A percentile compares a stretch with the other conserved stretches of the same genome.
Evolutionary conservation across 2,797 vertebrate species (phyloP).

Genomic region (Anguilla anguilla): DNA sequence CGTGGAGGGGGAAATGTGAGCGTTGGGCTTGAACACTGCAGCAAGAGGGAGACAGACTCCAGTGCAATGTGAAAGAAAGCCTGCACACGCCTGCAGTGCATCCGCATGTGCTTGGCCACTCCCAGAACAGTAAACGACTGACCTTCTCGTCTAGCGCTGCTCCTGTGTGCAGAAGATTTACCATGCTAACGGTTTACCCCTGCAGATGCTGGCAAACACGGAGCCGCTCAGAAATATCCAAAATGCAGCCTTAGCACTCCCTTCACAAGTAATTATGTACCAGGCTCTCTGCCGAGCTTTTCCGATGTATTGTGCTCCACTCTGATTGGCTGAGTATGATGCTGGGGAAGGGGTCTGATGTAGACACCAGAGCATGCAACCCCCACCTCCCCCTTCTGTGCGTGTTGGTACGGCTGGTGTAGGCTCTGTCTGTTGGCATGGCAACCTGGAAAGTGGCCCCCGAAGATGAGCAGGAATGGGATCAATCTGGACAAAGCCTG

Average conservation of each 20-base stretch:
- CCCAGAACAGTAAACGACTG: background rate
- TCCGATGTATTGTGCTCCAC: slow-evolving; percentile 70
- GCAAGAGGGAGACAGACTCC: background rate
- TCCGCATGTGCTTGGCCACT: background rate
- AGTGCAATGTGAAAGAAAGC: background rate
- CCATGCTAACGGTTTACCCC: background rate
- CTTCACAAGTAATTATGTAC: background rate
- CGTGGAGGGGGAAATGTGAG: background rate
- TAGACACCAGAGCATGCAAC: slow-evolving; percentile 71
- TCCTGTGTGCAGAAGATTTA: background rate
- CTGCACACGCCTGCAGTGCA: background rate
- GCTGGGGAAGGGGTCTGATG: slow-evolving; percentile 44
- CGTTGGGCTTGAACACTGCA: background rate
- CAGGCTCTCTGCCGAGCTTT: background rate
- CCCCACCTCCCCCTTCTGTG: slow-evolving; percentile 50
- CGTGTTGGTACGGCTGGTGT: slow-evolving; percentile 55
- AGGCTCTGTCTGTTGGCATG: slow-evolving; percentile 72
- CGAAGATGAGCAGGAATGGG: slow-evolving; percentile 26
- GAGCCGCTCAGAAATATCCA: background rate
- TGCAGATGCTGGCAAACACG: background rate
- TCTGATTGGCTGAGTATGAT: slow-evolving; percentile 51
- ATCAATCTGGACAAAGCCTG: slow-evolving; percentile 58
- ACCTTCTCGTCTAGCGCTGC: background rate
- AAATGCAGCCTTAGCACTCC: background rate
- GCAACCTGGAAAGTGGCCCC: slow-evolving; percentile 58